These are phyloP conservation scores for Torymus tubicola DNA, from an alignment of 2,888 invertebrate species.

Conservation along the genomic window DNA sequence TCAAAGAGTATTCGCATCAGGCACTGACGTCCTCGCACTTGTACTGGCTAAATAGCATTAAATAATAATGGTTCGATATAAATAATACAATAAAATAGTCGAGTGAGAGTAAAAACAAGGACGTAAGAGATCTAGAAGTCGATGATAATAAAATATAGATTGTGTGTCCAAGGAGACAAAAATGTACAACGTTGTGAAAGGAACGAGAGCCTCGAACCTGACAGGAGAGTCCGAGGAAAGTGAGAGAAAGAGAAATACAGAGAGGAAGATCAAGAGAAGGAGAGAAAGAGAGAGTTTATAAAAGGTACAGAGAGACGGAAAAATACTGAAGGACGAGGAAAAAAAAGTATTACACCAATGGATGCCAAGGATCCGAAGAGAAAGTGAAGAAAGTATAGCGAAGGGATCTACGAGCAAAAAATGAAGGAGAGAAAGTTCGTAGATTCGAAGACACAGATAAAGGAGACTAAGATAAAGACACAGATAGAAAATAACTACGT, in stretches of 20 bases:
- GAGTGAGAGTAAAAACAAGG: conserved; percentile 58
- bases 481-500: conserved; percentile 36
- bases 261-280: background rate
- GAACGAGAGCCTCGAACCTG: background rate
- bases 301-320: conserved; percentile 22
- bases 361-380: conserved; percentile 32
- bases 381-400: conserved; percentile 32
- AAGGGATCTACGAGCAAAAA: conserved; percentile 31
- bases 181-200: conserved; percentile 47
- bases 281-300: background rate
- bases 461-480: conserved; percentile 28
- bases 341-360: conserved; percentile 39
- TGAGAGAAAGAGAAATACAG: conserved; percentile 1
- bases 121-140: conserved; percentile 52
- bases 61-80: conserved; percentile 43
- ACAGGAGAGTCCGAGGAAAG: conserved; percentile 32
- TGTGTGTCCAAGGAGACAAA: conserved; percentile 21
- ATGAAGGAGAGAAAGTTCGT: background rate
- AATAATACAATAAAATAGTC: conserved; percentile 56
- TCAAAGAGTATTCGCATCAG: conserved; percentile 68
- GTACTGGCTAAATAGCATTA: conserved; percentile 50
- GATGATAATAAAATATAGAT: conserved; percentile 25
- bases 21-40: conserved; percentile 65
- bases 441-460: conserved; percentile 6
- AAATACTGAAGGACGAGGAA: conserved; percentile 19